A percentile compares a stretch with the other conserved stretches of the same genome.
phyloP scores from a whole-genome alignment of 2,797 vertebrate species.

The Eulemur mongoz region DNA sequence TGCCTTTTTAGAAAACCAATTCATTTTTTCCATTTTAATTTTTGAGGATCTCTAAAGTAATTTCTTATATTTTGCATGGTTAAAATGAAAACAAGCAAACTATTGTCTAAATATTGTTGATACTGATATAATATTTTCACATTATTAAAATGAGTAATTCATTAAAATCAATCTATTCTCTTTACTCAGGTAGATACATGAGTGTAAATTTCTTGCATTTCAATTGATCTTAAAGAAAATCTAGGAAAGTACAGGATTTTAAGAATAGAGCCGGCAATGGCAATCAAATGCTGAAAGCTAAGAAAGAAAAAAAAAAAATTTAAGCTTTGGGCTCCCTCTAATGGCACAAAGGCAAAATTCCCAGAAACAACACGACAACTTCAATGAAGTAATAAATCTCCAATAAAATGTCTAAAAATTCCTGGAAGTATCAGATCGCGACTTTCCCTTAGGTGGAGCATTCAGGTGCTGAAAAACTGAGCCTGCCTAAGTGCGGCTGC shows the following conservation, averaged over 20 bases:
- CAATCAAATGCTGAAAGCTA: not conserved
- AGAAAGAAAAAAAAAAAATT: not conserved
- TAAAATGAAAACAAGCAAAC: conserved; percentile 3
- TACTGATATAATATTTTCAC: not conserved
- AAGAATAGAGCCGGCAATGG: not conserved
- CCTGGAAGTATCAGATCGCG: not conserved
- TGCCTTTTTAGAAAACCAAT: not conserved
- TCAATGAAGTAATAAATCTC: not conserved
- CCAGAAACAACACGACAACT: not conserved
- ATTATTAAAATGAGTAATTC: not conserved
- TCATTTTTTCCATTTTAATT: not conserved
- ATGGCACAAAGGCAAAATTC: not conserved
- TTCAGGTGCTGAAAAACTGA: not conserved
- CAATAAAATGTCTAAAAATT: not conserved
- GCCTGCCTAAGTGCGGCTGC: accelerated
- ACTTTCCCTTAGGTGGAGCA: not conserved
- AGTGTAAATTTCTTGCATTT: not conserved
- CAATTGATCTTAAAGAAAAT: not conserved
- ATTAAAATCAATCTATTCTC: not conserved
- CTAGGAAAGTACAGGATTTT: not conserved
- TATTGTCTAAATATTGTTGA: not conserved
- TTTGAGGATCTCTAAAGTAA: not conserved
- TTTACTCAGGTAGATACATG: not conserved
- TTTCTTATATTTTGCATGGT: not conserved
- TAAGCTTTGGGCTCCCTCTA: conserved; percentile 66